These are phyloP conservation scores for Aleiodes testaceus DNA, from an alignment of 2,888 invertebrate genomes.

Conservation along the genomic window DNA sequence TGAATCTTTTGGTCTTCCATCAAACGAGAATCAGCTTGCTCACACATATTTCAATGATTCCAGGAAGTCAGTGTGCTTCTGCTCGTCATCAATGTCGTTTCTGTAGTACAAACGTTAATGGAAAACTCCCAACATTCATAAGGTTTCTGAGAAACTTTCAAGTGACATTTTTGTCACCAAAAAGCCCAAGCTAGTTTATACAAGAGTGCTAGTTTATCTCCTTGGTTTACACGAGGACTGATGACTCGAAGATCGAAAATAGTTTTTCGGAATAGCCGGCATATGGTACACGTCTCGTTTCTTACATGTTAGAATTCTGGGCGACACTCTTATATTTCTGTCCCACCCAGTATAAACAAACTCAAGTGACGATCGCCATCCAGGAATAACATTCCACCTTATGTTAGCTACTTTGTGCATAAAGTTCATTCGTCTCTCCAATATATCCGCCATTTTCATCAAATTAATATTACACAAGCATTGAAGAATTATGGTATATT, in stretches of 20 bases:
- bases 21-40: slow-evolving; percentile 14
- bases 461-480: background rate
- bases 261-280: slow-evolving; percentile 51
- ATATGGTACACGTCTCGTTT: slow-evolving; percentile 66
- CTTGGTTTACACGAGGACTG: slow-evolving; percentile 12
- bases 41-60: slow-evolving; percentile 35
- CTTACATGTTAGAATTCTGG: slow-evolving; percentile 46
- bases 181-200: background rate
- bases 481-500: background rate
- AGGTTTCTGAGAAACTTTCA: slow-evolving; percentile 21
- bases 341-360: slow-evolving; percentile 70
- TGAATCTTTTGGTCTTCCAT: slow-evolving; percentile 3
- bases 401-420: slow-evolving; percentile 28
- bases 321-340: slow-evolving; percentile 71
- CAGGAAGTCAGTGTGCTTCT: slow-evolving; percentile 38
- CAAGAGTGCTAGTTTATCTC: slow-evolving; percentile 17
- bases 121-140: background rate
- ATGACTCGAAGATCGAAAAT: slow-evolving; percentile 49
- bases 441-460: too few species aligned
- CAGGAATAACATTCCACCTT: slow-evolving; percentile 65
- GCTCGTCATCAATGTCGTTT: slow-evolving; percentile 44
- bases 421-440: slow-evolving; percentile 5
- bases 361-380: slow-evolving; percentile 67
- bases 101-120: slow-evolving; percentile 7
- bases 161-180: slow-evolving; percentile 28